phyloP scores from a whole-genome alignment of 1,140 invertebrate genomes.

The Stenopsyche tienmushanensis region DNA sequence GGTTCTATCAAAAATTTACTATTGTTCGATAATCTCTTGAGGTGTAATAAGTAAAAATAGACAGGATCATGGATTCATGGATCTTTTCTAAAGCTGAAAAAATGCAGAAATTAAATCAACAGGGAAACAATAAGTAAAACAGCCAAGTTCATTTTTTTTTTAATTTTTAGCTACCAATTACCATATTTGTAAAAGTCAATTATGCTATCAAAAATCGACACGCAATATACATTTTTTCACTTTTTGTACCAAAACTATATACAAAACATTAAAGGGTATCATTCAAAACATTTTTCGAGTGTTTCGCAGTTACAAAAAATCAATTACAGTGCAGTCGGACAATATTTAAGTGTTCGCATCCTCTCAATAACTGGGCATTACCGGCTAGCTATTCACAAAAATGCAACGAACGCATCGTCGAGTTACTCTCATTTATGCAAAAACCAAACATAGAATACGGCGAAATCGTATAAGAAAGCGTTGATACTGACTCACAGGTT shows the following conservation, averaged over 20 bases:
- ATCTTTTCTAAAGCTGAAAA: too few species aligned
- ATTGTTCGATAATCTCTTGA: too few species aligned
- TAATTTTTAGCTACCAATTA: conserved; percentile 41
- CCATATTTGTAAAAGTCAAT: conserved; percentile 41
- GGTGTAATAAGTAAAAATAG: too few species aligned
- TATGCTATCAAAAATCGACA: conserved; percentile 42
- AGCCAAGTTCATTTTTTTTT: conserved; percentile 4
- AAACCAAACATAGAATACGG: not conserved
- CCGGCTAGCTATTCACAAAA: too few species aligned
- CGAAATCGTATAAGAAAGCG: not conserved
- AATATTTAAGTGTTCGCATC: conserved; percentile 28
- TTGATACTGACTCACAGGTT: not conserved
- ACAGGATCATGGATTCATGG: too few species aligned
- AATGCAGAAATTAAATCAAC: not conserved
- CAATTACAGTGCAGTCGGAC: conserved; percentile 36
- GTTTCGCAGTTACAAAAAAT: conserved; percentile 28
- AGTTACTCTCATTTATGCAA: too few species aligned
- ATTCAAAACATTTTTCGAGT: conserved; percentile 14
- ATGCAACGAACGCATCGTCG: too few species aligned
- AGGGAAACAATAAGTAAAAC: conserved; percentile 1
- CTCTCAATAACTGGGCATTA: conserved; percentile 17
- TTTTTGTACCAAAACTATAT: conserved; percentile 40
- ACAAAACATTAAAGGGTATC: conserved; percentile 18
- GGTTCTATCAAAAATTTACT: too few species aligned
- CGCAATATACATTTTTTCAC: conserved; percentile 37